These are phyloP conservation scores for Cheilosia pagana DNA, from an alignment of 2,888 invertebrate genomes.

Conservation along the genomic window DNA sequence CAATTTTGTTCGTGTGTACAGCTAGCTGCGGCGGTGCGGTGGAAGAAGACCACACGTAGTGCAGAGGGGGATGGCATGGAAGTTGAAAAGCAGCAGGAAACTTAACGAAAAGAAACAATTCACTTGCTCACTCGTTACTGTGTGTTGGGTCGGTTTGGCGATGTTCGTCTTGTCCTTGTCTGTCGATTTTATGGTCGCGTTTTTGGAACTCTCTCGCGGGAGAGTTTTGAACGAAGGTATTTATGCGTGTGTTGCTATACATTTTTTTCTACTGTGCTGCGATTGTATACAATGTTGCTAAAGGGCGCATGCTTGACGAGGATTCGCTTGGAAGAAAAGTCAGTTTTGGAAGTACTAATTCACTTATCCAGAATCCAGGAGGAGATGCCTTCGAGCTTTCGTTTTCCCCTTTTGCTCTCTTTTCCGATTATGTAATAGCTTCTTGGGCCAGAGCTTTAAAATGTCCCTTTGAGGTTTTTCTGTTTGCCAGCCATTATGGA, in stretches of 20 bases:
- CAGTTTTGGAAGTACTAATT: constrained; percentile 41
- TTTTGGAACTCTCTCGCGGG: constrained; percentile 12
- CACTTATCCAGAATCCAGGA: constrained; percentile 61
- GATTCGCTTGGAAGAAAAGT: constrained; percentile 41
- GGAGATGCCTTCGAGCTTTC: constrained; percentile 36
- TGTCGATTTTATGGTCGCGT: constrained; percentile 11
- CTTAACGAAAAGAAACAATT: constrained; percentile 60
- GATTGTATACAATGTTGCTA: constrained; percentile 62
- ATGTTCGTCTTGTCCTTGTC: background rate
- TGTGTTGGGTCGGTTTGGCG: constrained; percentile 7
- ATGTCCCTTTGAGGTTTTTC: constrained; percentile 35
- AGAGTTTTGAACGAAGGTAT: constrained; percentile 58
- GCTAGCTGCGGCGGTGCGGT: background rate
- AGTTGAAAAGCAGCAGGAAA: constrained; percentile 17
- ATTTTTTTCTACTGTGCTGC: constrained; percentile 23
- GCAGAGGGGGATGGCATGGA: constrained; percentile 23
- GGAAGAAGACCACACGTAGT: constrained; percentile 42
- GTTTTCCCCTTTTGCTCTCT: constrained; percentile 56
- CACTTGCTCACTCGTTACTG: constrained; percentile 40
- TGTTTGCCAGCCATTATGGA: constrained; percentile 16
- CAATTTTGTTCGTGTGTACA: constrained; percentile 52
- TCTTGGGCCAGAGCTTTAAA: constrained; percentile 54
- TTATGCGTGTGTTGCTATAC: constrained; percentile 43
- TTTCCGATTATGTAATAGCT: constrained; percentile 63
- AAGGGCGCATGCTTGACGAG: constrained; percentile 72